Evolutionary conservation across 2,113 vertebrate genomes (phyloP).

Genomic region (Laticauda laticaudata): DNA sequence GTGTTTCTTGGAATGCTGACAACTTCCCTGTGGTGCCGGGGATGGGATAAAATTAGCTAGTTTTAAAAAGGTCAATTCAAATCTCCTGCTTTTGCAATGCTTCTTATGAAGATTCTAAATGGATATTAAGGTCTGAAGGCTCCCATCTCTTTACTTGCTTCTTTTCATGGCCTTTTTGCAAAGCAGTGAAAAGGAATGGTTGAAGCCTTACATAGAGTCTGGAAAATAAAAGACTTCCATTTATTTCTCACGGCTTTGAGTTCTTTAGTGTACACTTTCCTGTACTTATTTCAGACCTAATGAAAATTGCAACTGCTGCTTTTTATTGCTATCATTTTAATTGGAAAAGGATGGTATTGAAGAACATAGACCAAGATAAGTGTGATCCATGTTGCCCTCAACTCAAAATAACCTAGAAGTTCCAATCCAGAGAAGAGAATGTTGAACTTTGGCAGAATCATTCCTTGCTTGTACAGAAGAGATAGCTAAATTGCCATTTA

Average conservation of each 20-base stretch:
- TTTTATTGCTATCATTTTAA: not conserved
- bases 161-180: not conserved
- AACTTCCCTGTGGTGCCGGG: not conserved
- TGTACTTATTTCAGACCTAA: not conserved
- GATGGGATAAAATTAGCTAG: not conserved
- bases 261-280: not conserved
- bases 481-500: not conserved
- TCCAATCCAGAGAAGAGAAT: not conserved
- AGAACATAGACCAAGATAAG: not conserved
- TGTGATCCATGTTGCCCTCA: not conserved
- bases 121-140: not conserved
- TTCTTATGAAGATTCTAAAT: not conserved
- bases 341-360: not conserved
- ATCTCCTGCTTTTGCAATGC: not conserved
- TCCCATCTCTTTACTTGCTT: not conserved
- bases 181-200: not conserved
- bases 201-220: not conserved
- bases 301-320: not conserved
- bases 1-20: too few relatives aligned
- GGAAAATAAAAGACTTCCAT: not conserved
- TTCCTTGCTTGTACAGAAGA: not conserved
- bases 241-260: not conserved
- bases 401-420: not conserved
- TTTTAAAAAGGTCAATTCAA: not conserved
- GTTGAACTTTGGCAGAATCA: not conserved